phyloP scores from a whole-genome alignment of 2,888 invertebrate genomes.

The Uropetala carovei region DNA sequence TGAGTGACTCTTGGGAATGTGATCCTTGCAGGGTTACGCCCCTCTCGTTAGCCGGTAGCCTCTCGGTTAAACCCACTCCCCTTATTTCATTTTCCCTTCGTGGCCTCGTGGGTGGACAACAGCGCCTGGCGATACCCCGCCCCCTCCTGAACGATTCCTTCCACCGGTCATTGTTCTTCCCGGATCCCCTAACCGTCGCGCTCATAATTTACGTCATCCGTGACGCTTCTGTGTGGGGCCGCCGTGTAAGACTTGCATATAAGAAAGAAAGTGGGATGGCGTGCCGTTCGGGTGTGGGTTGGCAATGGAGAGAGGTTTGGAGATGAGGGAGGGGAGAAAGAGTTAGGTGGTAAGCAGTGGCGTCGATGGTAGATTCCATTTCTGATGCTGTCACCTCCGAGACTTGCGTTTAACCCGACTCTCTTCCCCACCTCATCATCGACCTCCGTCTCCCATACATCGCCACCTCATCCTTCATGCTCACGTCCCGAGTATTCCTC shows the following conservation, averaged over 20 bases:
- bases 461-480: conserved; percentile 62
- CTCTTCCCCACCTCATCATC: conserved; percentile 36
- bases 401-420: conserved; percentile 41
- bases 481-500: conserved; percentile 26
- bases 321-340: not conserved
- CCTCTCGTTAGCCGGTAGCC: conserved; percentile 55
- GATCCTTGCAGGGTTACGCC: conserved; percentile 54
- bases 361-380: conserved; percentile 62
- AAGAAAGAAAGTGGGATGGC: not conserved
- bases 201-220: conserved; percentile 64
- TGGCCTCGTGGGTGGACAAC: conserved; percentile 60
- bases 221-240: conserved; percentile 62
- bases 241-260: conserved; percentile 31
- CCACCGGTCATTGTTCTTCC: conserved; percentile 48
- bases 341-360: conserved; percentile 13
- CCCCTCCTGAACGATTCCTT: conserved; percentile 30
- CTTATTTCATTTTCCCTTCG: conserved; percentile 53
- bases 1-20: conserved; percentile 53
- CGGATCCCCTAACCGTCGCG: conserved; percentile 41
- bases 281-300: not conserved
- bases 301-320: not conserved
- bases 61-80: not conserved
- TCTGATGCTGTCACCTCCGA: conserved; percentile 60
- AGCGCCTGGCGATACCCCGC: not conserved
- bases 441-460: conserved; percentile 29